phyloP scores from a whole-genome alignment of 2,113 vertebrate genomes.

The Hemichromis elongatus region DNA sequence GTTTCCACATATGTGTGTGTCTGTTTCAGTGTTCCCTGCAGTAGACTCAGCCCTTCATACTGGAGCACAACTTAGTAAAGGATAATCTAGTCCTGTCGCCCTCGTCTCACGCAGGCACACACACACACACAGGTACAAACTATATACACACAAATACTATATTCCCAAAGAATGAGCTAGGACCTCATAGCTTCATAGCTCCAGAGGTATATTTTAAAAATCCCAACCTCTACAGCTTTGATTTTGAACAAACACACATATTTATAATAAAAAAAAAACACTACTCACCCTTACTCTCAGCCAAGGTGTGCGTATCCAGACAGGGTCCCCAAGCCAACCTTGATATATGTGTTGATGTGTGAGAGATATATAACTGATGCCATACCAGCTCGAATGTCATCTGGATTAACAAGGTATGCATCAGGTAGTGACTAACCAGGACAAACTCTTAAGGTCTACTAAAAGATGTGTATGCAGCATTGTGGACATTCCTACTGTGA shows the following conservation, averaged over 20 bases:
- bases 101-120: neutral
- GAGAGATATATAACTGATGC: neutral
- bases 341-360: neutral
- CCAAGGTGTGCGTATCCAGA: neutral
- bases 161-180: neutral
- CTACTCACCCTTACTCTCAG: neutral
- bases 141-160: neutral
- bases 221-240: neutral
- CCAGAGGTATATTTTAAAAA: neutral
- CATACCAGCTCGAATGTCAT: accelerated
- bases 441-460: neutral
- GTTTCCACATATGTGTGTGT: neutral
- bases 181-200: neutral
- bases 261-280: accelerated
- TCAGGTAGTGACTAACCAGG: neutral
- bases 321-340: neutral
- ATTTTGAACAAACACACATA: neutral
- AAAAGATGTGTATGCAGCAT: neutral
- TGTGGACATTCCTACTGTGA: neutral
- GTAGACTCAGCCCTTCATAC: slow-evolving; percentile 24
- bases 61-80: slow-evolving; percentile 45
- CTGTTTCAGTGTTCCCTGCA: neutral
- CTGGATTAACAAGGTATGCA: neutral
- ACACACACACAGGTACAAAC: neutral
- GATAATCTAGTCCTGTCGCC: slow-evolving; percentile 39